Percentiles rank a stretch among this genome's conserved stretches.
Conservation (phyloP, 2,113 vertebrate genomes). For the Budorcas taxicolor region DNA sequence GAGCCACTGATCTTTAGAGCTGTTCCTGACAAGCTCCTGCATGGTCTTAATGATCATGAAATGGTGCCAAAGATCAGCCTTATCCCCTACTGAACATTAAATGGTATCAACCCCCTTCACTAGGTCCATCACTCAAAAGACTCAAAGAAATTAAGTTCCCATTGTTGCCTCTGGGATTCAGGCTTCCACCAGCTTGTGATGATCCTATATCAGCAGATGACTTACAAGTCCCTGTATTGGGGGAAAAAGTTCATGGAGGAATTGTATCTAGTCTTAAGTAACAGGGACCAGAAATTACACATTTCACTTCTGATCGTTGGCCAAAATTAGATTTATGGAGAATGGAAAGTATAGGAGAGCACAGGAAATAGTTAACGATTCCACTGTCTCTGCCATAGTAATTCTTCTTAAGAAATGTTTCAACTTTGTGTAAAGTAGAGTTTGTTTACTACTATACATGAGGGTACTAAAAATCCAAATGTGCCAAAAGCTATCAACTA, state of each 20-base stretch:
- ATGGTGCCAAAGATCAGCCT: constrained; percentile 59
- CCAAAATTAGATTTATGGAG: neutral
- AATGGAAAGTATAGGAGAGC: neutral
- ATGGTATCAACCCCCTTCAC: constrained; percentile 62
- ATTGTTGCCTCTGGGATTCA: neutral
- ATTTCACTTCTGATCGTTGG: neutral
- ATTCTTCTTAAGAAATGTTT: neutral
- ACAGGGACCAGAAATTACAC: neutral
- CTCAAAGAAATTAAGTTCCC: constrained; percentile 54
- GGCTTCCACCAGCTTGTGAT: neutral
- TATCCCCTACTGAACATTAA: constrained; percentile 67
- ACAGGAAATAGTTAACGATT: neutral
- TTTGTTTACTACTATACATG: neutral
- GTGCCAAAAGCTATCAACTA: neutral
- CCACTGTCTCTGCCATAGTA: neutral
- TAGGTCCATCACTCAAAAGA: constrained; percentile 50
- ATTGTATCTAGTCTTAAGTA: neutral
- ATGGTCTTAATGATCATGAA: constrained; percentile 45
- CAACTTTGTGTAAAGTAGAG: neutral
- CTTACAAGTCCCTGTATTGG: neutral
- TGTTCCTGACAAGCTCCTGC: constrained; percentile 48
- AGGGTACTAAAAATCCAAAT: neutral
- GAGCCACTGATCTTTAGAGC: constrained; percentile 59
- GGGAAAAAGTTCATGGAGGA: neutral
- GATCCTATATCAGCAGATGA: neutral